Evolutionary conservation across 2,888 invertebrate genomes (phyloP).

Genomic region (Cecidostiba fungosa): DNA sequence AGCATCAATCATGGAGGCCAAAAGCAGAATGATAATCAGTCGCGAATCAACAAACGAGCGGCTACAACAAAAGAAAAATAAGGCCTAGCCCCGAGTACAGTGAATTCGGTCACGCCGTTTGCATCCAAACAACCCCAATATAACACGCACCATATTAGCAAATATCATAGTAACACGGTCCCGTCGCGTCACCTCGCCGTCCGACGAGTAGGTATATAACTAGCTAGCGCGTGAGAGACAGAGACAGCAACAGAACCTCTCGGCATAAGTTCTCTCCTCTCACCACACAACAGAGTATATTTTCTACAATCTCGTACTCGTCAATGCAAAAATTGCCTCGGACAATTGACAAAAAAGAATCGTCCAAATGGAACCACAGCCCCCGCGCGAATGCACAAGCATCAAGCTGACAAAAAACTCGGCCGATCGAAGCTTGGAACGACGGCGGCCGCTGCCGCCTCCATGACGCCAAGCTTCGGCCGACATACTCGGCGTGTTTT

Average conservation of each 20-base stretch:
- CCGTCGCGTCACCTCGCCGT: slow-evolving; percentile 31
- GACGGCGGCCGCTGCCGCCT: slow-evolving; percentile 40
- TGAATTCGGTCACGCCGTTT: background rate
- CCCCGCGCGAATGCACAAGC: background rate
- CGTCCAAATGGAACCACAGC: background rate
- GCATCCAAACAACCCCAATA: background rate
- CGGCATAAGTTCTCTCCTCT: background rate
- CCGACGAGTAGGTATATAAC: background rate
- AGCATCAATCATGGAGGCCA: background rate
- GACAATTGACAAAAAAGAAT: background rate
- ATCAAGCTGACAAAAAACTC: background rate
- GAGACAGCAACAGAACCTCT: slow-evolving; percentile 6
- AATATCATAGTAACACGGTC: slow-evolving; percentile 46
- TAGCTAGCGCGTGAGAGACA: background rate
- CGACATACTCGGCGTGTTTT: background rate
- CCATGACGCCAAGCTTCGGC: slow-evolving; percentile 52
- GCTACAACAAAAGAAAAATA: background rate
- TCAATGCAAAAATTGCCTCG: background rate
- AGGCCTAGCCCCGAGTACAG: background rate
- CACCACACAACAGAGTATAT: background rate
- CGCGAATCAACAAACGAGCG: background rate
- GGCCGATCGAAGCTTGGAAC: background rate
- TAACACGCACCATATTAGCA: background rate
- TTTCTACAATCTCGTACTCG: background rate
- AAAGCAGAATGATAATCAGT: background rate